phyloP scores from a whole-genome alignment of 2,113 vertebrate species.

The Nesogale talazaci region DNA sequence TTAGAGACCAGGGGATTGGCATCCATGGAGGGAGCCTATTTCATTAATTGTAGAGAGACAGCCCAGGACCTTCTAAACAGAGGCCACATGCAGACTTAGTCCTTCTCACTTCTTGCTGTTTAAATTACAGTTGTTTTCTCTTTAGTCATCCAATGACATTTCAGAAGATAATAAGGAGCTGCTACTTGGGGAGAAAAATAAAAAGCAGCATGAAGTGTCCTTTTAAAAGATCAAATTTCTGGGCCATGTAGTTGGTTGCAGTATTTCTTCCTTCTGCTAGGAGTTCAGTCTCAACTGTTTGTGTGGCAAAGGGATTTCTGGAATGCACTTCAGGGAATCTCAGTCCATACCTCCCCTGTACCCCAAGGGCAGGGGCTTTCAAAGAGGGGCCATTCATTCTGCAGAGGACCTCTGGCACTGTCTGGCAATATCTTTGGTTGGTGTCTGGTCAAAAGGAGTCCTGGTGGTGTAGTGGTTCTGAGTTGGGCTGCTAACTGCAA shows the following conservation, averaged over 20 bases:
- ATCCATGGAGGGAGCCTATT: not conserved
- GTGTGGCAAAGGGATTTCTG: not conserved
- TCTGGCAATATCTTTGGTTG: not conserved
- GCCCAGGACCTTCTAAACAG: conserved; percentile 37
- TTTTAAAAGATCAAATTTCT: conserved; percentile 52
- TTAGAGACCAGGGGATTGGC: conserved; percentile 2
- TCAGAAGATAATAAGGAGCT: conserved; percentile 68
- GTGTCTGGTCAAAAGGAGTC: conserved; percentile 6
- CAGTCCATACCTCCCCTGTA: not conserved
- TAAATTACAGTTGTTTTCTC: conserved; percentile 74
- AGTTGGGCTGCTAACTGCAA: too few species aligned
- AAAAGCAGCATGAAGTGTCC: conserved; percentile 36
- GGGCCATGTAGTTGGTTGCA: not conserved
- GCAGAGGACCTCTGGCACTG: not conserved
- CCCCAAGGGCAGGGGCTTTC: not conserved
- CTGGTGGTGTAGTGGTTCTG: too few species aligned
- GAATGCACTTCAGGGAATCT: not conserved
- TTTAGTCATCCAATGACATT: conserved; percentile 75
- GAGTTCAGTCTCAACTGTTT: not conserved
- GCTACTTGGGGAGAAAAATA: conserved; percentile 51
- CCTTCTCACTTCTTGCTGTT: conserved; percentile 62
- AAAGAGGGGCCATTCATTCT: not conserved
- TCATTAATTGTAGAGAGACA: conserved; percentile 10
- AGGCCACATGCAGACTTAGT: conserved; percentile 29
- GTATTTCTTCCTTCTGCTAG: conserved; percentile 40